phyloP scores from a whole-genome alignment of 1,140 invertebrate genomes.

The Bombus turneri region DNA sequence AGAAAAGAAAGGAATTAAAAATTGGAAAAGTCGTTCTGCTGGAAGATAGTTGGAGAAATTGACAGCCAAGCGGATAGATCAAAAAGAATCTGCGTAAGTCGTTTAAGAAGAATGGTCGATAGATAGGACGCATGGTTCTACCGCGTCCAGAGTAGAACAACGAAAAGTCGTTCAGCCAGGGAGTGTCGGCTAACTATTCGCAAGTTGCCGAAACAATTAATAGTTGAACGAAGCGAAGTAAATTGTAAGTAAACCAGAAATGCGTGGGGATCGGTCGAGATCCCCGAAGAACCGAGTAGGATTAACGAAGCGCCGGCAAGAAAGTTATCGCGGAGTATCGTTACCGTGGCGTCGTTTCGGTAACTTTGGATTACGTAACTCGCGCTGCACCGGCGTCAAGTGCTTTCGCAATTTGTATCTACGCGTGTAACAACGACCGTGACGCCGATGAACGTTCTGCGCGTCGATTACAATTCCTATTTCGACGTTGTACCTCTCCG shows the following conservation, averaged over 20 bases:
- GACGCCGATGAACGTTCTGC: background rate
- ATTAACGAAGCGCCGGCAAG: slow-evolving; percentile 27
- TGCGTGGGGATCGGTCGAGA: slow-evolving; percentile 19
- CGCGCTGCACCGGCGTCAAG: slow-evolving; percentile 5
- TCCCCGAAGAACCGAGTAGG: background rate
- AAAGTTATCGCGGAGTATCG: slow-evolving; percentile 23
- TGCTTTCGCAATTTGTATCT: background rate
- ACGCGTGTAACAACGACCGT: background rate
- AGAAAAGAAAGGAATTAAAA: too few relatives aligned
- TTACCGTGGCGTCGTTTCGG: slow-evolving; percentile 24
- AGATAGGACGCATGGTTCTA: background rate
- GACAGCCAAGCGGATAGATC: rapidly evolving
- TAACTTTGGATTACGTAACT: slow-evolving; percentile 33
- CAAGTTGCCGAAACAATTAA: slow-evolving; percentile 14
- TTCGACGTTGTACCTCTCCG: too few relatives aligned
- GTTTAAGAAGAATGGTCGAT: background rate
- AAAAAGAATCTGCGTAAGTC: background rate
- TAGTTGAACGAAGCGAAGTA: slow-evolving; percentile 12
- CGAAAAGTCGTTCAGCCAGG: background rate
- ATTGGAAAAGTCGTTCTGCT: too few relatives aligned
- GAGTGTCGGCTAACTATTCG: background rate
- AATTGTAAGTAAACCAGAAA: slow-evolving; percentile 13
- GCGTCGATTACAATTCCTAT: background rate
- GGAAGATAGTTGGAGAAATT: background rate
- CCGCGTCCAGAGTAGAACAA: background rate